Evolutionary conservation across 1,140 invertebrate genomes (phyloP).

Genomic region (Gonioctena quinquepunctata): DNA sequence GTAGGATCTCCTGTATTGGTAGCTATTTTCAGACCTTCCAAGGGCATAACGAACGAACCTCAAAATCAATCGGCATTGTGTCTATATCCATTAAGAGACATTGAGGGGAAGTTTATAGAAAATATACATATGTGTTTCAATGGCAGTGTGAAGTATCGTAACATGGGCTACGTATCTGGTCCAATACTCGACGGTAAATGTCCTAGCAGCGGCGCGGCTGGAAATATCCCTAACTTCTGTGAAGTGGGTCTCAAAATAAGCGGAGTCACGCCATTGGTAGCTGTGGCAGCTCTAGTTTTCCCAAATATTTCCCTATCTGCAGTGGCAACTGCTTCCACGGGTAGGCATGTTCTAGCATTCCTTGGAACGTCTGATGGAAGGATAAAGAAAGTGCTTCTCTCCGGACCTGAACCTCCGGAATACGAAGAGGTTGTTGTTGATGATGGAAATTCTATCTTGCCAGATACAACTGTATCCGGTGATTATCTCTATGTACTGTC

Average conservation of each 20-base stretch:
- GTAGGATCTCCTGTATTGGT: constrained; percentile 78
- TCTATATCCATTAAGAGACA: constrained; percentile 81
- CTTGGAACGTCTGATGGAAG: constrained; percentile 78
- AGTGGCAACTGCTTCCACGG: constrained; percentile 80
- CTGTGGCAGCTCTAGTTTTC: constrained; percentile 74
- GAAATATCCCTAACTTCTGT: constrained; percentile 90
- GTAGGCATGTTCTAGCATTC: constrained; percentile 89
- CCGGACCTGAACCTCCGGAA: constrained; percentile 66
- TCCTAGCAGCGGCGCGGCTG: constrained; percentile 79
- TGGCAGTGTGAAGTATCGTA: constrained; percentile 86
- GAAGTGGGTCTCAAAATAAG: constrained; percentile 92
- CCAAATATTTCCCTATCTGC: constrained; percentile 81
- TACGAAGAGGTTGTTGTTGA: constrained; percentile 80
- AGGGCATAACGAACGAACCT: constrained; percentile 79
- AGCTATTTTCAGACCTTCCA: constrained; percentile 82
- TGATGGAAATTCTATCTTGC: constrained; percentile 72
- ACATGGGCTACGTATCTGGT: constrained; percentile 92
- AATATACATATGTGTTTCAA: constrained; percentile 98
- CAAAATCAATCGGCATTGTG: constrained; percentile 80
- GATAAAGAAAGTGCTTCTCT: constrained; percentile 80
- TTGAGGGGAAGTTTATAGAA: constrained; percentile 91
- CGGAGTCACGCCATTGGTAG: constrained; percentile 79
- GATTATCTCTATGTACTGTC: constrained; percentile 77
- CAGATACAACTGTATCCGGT: constrained; percentile 79
- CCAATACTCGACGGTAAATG: constrained; percentile 88